A percentile compares a stretch with the other conserved stretches of the same genome.
These are phyloP conservation scores for Euleptes europaea DNA, from an alignment of 2,113 vertebrate species.

Conservation along the genomic window DNA sequence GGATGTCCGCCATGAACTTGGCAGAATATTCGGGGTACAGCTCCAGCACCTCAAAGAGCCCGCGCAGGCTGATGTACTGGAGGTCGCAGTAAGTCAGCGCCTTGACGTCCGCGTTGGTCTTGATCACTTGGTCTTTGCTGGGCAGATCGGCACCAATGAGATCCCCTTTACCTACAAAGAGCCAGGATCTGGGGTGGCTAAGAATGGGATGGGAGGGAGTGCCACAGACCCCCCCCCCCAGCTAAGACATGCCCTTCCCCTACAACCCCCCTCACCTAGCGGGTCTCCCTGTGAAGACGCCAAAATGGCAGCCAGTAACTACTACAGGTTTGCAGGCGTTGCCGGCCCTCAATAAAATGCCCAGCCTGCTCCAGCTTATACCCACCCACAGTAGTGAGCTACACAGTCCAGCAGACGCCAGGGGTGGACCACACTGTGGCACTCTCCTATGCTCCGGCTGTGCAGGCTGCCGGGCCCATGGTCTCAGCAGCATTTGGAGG, in stretches of 20 bases:
- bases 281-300: too few species aligned
- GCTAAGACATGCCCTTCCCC: too few species aligned
- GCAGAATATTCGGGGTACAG: slow-evolving; percentile 92
- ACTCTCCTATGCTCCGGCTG: slow-evolving; percentile 68
- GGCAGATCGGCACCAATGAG: slow-evolving; percentile 92
- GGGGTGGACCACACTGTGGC: slow-evolving; percentile 66
- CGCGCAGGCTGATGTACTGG: slow-evolving; percentile 87
- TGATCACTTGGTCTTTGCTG: slow-evolving; percentile 85
- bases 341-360: too few species aligned
- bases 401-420: slow-evolving; percentile 66
- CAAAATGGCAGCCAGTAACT: too few species aligned
- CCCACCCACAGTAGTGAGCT: slow-evolving; percentile 67
- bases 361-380: slow-evolving; percentile 69
- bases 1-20: slow-evolving; percentile 87
- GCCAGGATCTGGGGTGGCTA: slow-evolving; percentile 1
- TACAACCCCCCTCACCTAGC: too few species aligned
- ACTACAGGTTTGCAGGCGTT: too few species aligned
- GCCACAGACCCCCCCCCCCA: not conserved
- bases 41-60: slow-evolving; percentile 88
- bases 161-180: slow-evolving; percentile 90
- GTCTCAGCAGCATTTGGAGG: slow-evolving; percentile 59
- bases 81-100: slow-evolving; percentile 96
- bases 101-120: slow-evolving; percentile 93
- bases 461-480: slow-evolving; percentile 60
- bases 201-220: not conserved